A percentile compares a stretch with the other conserved stretches of the same genome.
These are phyloP conservation scores for Tetanocera ferruginea DNA, from an alignment of 2,888 invertebrate species.

Conservation along the genomic window DNA sequence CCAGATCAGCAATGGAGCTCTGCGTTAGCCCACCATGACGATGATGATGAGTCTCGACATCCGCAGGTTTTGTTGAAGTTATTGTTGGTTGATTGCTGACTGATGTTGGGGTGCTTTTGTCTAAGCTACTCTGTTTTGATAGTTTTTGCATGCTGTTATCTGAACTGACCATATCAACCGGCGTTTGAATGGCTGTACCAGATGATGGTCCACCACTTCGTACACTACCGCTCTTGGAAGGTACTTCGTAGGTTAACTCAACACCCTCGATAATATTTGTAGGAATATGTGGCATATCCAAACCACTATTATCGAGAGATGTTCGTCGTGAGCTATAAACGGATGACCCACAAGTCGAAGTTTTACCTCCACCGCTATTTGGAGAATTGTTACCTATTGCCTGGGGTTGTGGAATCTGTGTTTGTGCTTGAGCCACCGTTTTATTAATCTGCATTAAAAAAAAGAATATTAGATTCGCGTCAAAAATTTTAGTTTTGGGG, in stretches of 20 bases:
- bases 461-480: background rate
- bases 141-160: constrained; percentile 52
- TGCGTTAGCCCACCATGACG: constrained; percentile 53
- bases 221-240: constrained; percentile 22
- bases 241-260: constrained; percentile 47
- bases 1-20: constrained; percentile 72
- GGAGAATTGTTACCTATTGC: constrained; percentile 62
- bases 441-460: constrained; percentile 49
- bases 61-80: constrained; percentile 19
- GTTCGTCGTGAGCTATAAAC: constrained; percentile 67
- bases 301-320: constrained; percentile 65
- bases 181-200: constrained; percentile 51
- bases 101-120: constrained; percentile 50
- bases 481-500: too few species aligned
- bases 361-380: constrained; percentile 53
- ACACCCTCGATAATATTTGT: constrained; percentile 57
- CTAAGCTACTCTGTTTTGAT: constrained; percentile 63
- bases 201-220: constrained; percentile 39
- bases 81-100: constrained; percentile 15
- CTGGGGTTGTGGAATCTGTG: constrained; percentile 37
- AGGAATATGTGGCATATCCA: constrained; percentile 61
- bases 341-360: constrained; percentile 64
- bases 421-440: constrained; percentile 19
- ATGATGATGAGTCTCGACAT: constrained; percentile 43
- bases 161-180: constrained; percentile 47